phyloP scores from a whole-genome alignment of 2,797 vertebrate genomes.

The Mormyrops boulengeri region DNA sequence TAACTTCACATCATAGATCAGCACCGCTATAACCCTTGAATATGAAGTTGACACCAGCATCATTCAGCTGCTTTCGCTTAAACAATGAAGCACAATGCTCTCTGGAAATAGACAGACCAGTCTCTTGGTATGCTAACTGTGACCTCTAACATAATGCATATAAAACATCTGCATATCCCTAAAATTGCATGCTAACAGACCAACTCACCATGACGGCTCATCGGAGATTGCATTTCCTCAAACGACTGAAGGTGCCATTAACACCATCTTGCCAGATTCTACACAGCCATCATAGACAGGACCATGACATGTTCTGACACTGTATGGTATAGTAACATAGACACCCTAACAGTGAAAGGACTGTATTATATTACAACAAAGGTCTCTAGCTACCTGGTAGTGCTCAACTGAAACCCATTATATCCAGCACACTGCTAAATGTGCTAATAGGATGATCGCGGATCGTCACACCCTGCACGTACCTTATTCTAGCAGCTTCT shows the following conservation, averaged over 20 bases:
- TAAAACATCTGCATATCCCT: neutral
- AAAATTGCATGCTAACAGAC: neutral
- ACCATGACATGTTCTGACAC: neutral
- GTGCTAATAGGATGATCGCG: neutral
- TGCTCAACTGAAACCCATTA: neutral
- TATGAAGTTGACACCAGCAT: neutral
- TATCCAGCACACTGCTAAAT: neutral
- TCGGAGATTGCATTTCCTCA: neutral
- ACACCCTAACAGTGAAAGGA: neutral
- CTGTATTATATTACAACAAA: neutral
- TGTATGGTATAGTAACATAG: neutral
- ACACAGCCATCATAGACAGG: neutral
- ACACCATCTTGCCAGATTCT: neutral
- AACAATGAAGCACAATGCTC: neutral
- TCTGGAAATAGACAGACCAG: too few species aligned
- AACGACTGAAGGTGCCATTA: neutral
- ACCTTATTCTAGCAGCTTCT: neutral
- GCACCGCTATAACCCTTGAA: neutral
- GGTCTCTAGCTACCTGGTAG: neutral
- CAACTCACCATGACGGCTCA: neutral
- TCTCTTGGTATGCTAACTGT: neutral
- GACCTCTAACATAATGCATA: neutral
- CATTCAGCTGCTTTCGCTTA: neutral
- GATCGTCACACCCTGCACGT: neutral
- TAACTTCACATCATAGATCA: neutral